Conservation (phyloP, 92 coral and sea anemone species). For the Chrysogorgia sp. region DNA sequence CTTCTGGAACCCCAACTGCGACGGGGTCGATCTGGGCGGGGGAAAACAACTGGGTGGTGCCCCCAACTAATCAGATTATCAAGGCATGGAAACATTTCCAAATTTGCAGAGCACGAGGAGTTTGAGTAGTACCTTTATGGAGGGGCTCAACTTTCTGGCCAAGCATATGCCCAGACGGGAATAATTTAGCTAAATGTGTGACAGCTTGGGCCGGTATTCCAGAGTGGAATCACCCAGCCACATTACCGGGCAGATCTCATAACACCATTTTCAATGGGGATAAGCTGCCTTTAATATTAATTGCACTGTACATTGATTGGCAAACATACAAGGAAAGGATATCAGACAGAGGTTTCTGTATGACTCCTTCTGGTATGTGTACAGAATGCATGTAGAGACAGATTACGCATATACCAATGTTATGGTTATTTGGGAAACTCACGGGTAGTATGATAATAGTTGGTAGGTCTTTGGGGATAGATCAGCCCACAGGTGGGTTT, state of each 20-base stretch:
- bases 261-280: slow-evolving; percentile 51
- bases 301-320: slow-evolving; percentile 54
- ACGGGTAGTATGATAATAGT: not conserved
- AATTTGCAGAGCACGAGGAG: slow-evolving; percentile 52
- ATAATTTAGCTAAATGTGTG: slow-evolving; percentile 48
- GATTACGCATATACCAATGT: not conserved
- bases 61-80: slow-evolving; percentile 53
- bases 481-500: not conserved
- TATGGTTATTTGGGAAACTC: not conserved
- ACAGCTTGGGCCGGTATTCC: slow-evolving; percentile 56
- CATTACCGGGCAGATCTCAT: slow-evolving; percentile 33
- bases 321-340: slow-evolving; percentile 12
- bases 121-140: slow-evolving; percentile 41
- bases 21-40: slow-evolving; percentile 53
- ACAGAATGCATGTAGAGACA: slow-evolving; percentile 12
- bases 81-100: slow-evolving; percentile 55
- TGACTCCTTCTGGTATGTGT: slow-evolving; percentile 45
- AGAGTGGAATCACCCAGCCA: slow-evolving; percentile 50
- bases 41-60: slow-evolving; percentile 59
- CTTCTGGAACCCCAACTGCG: slow-evolving; percentile 61
- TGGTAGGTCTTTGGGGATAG: not conserved
- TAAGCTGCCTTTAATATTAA: slow-evolving; percentile 39
- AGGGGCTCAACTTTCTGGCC: slow-evolving; percentile 60
- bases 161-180: slow-evolving; percentile 51
- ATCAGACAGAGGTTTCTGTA: slow-evolving; percentile 47